These are phyloP conservation scores for Peromyscus polionotus DNA, from an alignment of 2,113 vertebrate species.

Conservation along the genomic window DNA sequence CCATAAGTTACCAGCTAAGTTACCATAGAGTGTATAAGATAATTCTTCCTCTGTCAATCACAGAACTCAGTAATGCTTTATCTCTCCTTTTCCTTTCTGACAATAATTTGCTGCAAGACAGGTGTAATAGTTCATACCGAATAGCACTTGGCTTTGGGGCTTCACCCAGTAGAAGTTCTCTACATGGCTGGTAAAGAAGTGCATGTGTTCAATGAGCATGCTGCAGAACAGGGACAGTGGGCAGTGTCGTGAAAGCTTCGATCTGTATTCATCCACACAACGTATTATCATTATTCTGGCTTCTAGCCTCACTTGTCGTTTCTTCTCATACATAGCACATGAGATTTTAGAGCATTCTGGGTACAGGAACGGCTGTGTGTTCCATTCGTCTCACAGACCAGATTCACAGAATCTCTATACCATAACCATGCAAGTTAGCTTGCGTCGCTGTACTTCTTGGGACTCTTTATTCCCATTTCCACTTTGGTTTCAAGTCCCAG, in stretches of 20 bases:
- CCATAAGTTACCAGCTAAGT: too few species aligned
- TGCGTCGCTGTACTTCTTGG: not conserved
- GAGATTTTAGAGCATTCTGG: not conserved
- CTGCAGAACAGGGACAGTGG: not conserved
- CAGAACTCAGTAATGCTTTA: rapidly evolving
- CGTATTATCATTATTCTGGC: rapidly evolving
- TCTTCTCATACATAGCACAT: not conserved
- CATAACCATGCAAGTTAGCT: not conserved
- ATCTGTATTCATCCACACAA: not conserved
- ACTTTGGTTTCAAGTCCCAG: not conserved
- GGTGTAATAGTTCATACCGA: rapidly evolving
- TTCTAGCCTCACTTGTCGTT: rapidly evolving
- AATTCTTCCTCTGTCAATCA: rapidly evolving
- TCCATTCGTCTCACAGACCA: not conserved
- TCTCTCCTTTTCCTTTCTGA: not conserved
- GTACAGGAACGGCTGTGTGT: not conserved
- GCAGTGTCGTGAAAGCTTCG: too few species aligned
- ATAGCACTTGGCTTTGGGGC: not conserved
- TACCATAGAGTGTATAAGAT: rapidly evolving
- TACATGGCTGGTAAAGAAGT: not conserved
- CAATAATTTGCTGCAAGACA: too few species aligned
- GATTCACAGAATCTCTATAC: not conserved
- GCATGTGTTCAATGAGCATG: not conserved
- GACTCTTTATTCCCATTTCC: not conserved
- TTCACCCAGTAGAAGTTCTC: rapidly evolving